Base-by-base conservation (phyloP, 2,797 vertebrate species). In the Pangasius sanitwongsei region DNA sequence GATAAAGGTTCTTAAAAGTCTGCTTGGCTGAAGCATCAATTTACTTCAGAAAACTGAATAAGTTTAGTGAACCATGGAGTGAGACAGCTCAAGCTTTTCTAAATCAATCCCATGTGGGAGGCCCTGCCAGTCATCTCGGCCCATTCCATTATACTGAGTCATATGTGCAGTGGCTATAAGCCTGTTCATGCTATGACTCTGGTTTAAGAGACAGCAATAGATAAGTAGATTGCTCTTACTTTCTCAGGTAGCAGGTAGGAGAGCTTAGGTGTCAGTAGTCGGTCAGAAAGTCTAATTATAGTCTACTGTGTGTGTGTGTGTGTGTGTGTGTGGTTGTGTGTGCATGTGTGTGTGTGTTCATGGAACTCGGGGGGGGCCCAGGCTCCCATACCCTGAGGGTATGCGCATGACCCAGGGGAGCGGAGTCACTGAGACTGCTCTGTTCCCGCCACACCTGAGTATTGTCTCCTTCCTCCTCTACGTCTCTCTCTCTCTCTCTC, bases 61-160 rank as follows among this genome's bases (percentile, higher is more conserved):
- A 16, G 80, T 87, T 70, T 70, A 81, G 87, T 77, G 81, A 91
- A 86, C 80, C 78, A 78, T 74, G 63, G 74, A 85, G 70, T 86
- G 61, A 85, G 86, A 59, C 59, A 55, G 63, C 65, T 87, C 85
- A 37, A 77, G 74, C 61, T 86, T 88, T 89, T 86, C 74, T 86
- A 88, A 90, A 89, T 92, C 94, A 93, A 92, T 95, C 95, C 92
- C 94, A 94, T 94, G 95, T 95, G 95, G 94, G 95, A 93, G 95
- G 95, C 88, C 85, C 87, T 90, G 85, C 89, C 94, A 96, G 94
- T 96, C 95, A 96, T 96, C 94, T 97, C 94, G 92, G 93, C 95
- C 93, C 91, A 95, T 95, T 94, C 87, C 89, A 87, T 85, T 88
- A 86, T 55, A 88, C 78, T 90, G 80, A 91, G 81, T 92, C 90